Evolutionary conservation across 2,797 vertebrate species (phyloP), one percentile per base, ranked within the genome.

Genomic region (Cryptoblepharus egeriae): DNA sequence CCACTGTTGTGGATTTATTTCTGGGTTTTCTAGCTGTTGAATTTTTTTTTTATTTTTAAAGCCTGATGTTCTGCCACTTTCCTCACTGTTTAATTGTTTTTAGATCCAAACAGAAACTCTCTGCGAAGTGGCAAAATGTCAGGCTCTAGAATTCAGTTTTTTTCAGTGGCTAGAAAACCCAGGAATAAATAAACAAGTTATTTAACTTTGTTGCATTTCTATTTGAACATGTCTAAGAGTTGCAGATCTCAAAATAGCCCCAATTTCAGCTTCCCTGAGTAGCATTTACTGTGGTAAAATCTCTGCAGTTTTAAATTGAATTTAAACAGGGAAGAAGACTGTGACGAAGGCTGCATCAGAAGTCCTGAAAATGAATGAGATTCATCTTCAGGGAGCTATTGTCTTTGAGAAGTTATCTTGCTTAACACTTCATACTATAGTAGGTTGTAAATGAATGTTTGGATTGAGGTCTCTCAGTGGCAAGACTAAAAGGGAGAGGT

Each of bases 181-280:
- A n/a, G n/a, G n/a, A n/a, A n/a, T n/a, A n/a, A n/a, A n/a, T n/a
- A n/a, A n/a, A n/a, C n/a, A n/a, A n/a, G n/a, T n/a, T n/a, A n/a
- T n/a, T n/a, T 20, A 45, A 84, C 35, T 81, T 61, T 55, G 18
- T 8, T 26, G 65, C 68, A 67, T 82, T 77, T 75, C 10, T 69
- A 0, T 0, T 63, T 20, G 0, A 0, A 6, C 3, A 28, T 39
- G 37, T 64, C 69, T 71, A 39, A 35, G 81, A 71, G 42, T 30
- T 22, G n/a, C 58, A 68, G 67, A 58, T 13, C 72, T 85, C 67
- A 52, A 49, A 10, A 55, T 2, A 39, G 35, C 64, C 77, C 11
- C 12, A 76, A 0, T 60, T 80, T 74, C 18, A 30, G 4, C 9
- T 42, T 24, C 20, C 15, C 6, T 60, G 20, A 64, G 58, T 24